A percentile compares a stretch with the other conserved stretches of the same genome.
These are phyloP conservation scores for Chloroclystis v-ata DNA, from an alignment of 2,888 invertebrate genomes.

Conservation along the genomic window DNA sequence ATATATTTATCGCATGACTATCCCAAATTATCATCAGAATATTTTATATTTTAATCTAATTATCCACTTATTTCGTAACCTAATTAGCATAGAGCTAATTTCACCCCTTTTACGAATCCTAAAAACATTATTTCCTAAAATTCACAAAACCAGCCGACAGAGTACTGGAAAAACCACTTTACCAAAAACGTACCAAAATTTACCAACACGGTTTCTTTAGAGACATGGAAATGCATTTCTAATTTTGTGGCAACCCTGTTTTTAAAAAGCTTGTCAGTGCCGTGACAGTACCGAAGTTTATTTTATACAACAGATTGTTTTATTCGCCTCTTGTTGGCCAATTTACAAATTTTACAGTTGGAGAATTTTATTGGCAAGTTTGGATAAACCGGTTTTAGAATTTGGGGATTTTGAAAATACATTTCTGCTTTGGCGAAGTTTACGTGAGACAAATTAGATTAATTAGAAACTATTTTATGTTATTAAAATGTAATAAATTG, in stretches of 20 bases:
- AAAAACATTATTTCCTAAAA: background rate
- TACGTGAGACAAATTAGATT: no score
- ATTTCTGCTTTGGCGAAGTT: no score
- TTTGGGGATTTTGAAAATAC: no score
- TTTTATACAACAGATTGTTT: constrained; percentile 62
- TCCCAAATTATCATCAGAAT: background rate
- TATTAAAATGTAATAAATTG: no score
- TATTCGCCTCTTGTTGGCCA: constrained; percentile 31
- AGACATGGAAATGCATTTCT: background rate
- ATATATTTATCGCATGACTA: no score
- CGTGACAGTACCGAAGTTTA: constrained; percentile 45
- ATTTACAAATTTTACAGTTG: constrained; percentile 22
- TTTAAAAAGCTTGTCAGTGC: constrained; percentile 30
- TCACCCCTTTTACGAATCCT: background rate
- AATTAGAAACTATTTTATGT: no score
- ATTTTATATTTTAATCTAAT: background rate
- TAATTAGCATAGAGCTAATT: background rate
- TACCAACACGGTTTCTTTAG: background rate
- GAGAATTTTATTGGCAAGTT: constrained; percentile 21
- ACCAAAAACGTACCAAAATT: background rate
- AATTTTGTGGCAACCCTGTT: constrained; percentile 43
- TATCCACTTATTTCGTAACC: background rate
- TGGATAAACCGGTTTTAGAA: background rate
- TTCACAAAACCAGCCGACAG: background rate
- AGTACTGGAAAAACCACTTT: background rate